Conservation (phyloP, 2,113 vertebrate species). For the Garra rufa region DNA sequence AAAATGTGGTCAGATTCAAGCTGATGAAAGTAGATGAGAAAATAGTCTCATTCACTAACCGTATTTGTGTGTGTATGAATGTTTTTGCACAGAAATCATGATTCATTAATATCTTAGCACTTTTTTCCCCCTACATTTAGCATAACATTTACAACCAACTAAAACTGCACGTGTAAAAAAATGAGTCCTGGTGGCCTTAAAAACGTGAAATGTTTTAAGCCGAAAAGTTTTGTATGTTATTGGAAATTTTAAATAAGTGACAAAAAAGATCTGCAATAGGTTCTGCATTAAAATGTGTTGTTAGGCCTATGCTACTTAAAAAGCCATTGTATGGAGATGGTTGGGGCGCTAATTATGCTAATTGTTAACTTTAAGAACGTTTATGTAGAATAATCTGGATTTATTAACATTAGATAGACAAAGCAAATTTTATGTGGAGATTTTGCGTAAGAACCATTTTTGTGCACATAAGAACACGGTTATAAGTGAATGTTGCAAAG, state of each 20-base stretch:
- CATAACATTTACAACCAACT: neutral
- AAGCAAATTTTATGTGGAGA: neutral
- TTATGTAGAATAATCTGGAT: slow-evolving; percentile 1
- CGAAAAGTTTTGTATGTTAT: neutral
- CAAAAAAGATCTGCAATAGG: neutral
- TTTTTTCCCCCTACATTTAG: neutral
- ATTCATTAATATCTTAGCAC: slow-evolving; percentile 2
- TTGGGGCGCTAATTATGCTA: neutral
- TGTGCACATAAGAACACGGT: neutral
- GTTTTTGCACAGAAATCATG: slow-evolving; percentile 7
- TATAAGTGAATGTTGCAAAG: neutral
- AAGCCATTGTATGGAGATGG: neutral
- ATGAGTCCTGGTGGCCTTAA: neutral
- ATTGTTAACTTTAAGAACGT: neutral
- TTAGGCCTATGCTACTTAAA: neutral
- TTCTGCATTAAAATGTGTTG: neutral
- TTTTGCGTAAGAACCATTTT: neutral
- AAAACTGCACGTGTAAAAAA: neutral
- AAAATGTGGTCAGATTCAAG: neutral
- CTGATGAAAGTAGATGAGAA: neutral
- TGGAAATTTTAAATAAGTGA: neutral
- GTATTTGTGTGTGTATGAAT: neutral
- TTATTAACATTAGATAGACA: neutral
- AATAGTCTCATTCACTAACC: neutral
- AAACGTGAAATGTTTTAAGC: neutral